Conservation (phyloP, 1,140 invertebrate genomes). For the Euwallacea similis region DNA sequence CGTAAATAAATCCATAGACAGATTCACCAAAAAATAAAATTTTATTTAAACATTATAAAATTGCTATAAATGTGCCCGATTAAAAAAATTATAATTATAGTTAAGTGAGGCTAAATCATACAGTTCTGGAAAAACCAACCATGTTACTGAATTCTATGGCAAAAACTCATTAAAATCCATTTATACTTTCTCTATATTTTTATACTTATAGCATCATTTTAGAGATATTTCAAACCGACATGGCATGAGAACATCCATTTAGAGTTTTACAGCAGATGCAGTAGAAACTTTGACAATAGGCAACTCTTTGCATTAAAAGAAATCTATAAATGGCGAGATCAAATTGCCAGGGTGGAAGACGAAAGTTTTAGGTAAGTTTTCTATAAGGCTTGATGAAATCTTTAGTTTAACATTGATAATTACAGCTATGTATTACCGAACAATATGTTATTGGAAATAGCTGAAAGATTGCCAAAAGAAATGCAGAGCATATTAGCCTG, state of each 20-base stretch:
- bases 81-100: too few species aligned
- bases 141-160: too few species aligned
- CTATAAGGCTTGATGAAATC: neutral
- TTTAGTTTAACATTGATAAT: constrained; percentile 1
- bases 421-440: constrained; percentile 89
- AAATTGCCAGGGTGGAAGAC: constrained; percentile 81
- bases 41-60: too few species aligned
- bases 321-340: constrained; percentile 88
- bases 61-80: too few species aligned
- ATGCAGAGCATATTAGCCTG: constrained; percentile 91
- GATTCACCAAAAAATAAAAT: too few species aligned
- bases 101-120: neutral
- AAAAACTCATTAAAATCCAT: too few species aligned
- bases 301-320: constrained; percentile 83
- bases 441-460: constrained; percentile 92
- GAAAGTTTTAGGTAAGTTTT: constrained; percentile 76
- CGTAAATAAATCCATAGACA: too few species aligned
- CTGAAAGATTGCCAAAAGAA: constrained; percentile 88
- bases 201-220: constrained; percentile 39
- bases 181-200: constrained; percentile 3
- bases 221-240: constrained; percentile 81
- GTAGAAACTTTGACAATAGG: constrained; percentile 80
- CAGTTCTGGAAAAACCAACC: neutral
- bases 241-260: constrained; percentile 74
- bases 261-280: constrained; percentile 74